Evolutionary conservation across 2,888 invertebrate species (phyloP).

Genomic region (Acanthoscelides obtectus): DNA sequence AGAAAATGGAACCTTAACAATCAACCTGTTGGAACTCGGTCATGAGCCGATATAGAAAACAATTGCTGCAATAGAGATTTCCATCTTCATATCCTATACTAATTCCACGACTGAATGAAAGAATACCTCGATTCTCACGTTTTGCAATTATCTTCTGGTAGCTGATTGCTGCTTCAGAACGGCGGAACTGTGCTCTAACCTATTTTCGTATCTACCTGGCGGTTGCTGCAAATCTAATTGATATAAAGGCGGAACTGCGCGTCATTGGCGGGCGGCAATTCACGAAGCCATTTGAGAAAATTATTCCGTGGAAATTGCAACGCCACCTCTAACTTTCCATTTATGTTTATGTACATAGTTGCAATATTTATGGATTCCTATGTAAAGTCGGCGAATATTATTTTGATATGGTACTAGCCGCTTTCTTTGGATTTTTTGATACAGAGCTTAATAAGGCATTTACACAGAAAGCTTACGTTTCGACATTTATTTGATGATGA

Average conservation of each 20-base stretch:
- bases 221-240: background rate
- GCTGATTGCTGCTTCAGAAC: background rate
- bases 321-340: background rate
- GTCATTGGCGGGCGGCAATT: background rate
- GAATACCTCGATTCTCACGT: background rate
- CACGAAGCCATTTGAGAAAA: background rate
- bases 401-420: no score
- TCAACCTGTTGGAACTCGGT: no score
- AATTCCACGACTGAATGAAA: background rate
- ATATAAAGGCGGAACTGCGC: background rate
- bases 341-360: background rate
- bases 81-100: background rate
- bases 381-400: no score
- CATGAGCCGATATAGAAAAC: no score
- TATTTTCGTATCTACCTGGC: background rate
- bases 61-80: no score
- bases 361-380: background rate
- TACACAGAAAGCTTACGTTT: no score
- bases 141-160: background rate
- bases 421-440: no score
- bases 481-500: no score
- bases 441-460: no score
- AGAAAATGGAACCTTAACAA: no score
- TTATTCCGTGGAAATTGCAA: background rate
- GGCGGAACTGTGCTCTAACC: background rate